Evolutionary conservation across 2,888 invertebrate species (phyloP), one percentile per base, ranked within the genome.

Genomic region (Andricus quercusramuli): DNA sequence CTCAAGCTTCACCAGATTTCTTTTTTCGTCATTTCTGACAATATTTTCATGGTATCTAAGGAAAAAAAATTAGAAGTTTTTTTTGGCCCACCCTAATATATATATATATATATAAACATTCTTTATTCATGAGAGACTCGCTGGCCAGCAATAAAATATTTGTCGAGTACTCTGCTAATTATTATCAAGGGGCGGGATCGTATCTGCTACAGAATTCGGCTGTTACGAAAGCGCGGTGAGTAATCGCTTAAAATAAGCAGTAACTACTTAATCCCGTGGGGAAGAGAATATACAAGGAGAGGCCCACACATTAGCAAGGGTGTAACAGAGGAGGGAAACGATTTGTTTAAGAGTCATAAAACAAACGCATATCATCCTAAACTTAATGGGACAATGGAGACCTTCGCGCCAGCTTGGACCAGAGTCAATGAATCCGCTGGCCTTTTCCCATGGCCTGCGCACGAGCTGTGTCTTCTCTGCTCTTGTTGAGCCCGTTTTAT

Each of bases 361-460:
- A 86, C 85, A 80, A 82, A 76, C 83, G 80, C 80, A 79, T 79
- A 81, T 82, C 78, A 77, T 80, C 67, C 68, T 59, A 79, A 78
- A 76, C 84, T 85, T 86, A 84, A 88, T 87, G 83, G 83, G 86
- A 88, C 88, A 88, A 88, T 87, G 85, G 84, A 83, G 84, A 86
- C 85, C 85, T 86, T 86, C 84, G 86, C 84, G 82, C 83, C 83
- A 85, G 85, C 80, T 82, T 79, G 80, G 86, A 85, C 81, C 82
- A 83, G 88, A 90, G 90, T 90, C 90, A 90, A 91, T 91, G 90
- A 91, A 90, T 91, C 90, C 87, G 90, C 86, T 90, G 89, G 90
- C 89, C 90, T 89, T 89, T 89, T 89, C 89, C 88, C 89, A 89
- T 89, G 89, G 76, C 86, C 83, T 85, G 22, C 74, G 41, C 59